Base-by-base conservation (phyloP, 2,113 vertebrate species). In the Vimba vimba region DNA sequence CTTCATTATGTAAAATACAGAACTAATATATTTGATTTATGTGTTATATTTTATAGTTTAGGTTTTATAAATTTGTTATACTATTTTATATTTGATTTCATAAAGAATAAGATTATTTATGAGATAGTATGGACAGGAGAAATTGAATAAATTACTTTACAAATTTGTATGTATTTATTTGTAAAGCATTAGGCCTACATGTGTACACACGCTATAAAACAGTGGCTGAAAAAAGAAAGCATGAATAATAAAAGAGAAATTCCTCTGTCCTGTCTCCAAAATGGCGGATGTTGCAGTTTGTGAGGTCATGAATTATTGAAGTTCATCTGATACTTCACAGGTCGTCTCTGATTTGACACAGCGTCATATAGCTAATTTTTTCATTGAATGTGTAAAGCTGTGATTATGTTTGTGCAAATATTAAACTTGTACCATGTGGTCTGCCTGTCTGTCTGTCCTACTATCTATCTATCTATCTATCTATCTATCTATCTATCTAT, bases 221-320 rank as follows among this genome's bases (percentile, higher is more conserved):
- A 36, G 30, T 36, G 66, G 9, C 30, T 19, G 2, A 27, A 75
- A 74, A 13, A 25, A n/a, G 10, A 25, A 25, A 50, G 9, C 36
- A 71, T 71, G 25, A 52, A 87, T 45, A 68, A 57, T 39, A 52
- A 23, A 76, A 64, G 52, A 30, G 2, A 62, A 30, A 64, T 45
- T 27, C 39, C 39, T n/a, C 47, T 30, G 43, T 82, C 30, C 23
- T 62, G 74, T 21, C 45, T 43, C 17, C 4, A 81, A 86, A 84
- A 86, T 81, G 82, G 75, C 9, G 33, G 73, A 59, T 25, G 36
- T 9, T 21, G 17, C 19, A 45, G 80, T 33, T 76, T 83, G 66
- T 79, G 36, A 30, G 62, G 78, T 77, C 78, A 78, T 86, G 69
- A 84, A 82, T 85, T 85, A 86, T 85, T 89, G 62, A 89, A 45